Conservation (phyloP, 2,113 vertebrate species). For the Myotis lucifugus region DNA sequence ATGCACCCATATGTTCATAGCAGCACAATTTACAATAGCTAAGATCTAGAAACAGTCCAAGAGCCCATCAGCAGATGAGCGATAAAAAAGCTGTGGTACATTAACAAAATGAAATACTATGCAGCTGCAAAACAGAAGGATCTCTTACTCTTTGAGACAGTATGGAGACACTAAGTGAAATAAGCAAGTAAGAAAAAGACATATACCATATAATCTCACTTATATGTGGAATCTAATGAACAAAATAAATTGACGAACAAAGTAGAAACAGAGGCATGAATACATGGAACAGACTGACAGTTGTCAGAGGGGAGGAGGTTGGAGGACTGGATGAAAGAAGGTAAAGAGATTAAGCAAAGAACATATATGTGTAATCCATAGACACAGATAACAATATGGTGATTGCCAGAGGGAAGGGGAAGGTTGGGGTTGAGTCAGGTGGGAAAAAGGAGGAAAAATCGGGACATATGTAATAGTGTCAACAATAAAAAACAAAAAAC, state of each 20-base stretch:
- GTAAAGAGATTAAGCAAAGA: neutral
- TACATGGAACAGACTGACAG: neutral
- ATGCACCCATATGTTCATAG: neutral
- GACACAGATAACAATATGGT: neutral
- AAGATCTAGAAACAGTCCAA: neutral
- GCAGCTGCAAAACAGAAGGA: neutral
- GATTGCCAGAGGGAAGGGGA: neutral
- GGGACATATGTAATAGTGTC: neutral
- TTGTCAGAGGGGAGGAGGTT: neutral
- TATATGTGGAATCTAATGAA: neutral
- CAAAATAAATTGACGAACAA: neutral
- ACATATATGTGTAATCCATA: neutral
- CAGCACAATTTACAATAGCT: neutral
- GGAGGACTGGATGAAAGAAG: neutral
- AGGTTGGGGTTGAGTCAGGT: neutral
- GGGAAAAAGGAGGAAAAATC: neutral
- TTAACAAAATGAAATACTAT: neutral
- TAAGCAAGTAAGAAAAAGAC: neutral
- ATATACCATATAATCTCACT: neutral
- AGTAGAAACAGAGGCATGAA: neutral
- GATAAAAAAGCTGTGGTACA: neutral
- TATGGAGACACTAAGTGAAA: neutral
- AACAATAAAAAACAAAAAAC: neutral
- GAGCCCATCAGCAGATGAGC: neutral
- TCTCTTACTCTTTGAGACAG: neutral